Base-by-base conservation (phyloP, 2,888 invertebrate genomes). In the Drosophila gaucha region DNA sequence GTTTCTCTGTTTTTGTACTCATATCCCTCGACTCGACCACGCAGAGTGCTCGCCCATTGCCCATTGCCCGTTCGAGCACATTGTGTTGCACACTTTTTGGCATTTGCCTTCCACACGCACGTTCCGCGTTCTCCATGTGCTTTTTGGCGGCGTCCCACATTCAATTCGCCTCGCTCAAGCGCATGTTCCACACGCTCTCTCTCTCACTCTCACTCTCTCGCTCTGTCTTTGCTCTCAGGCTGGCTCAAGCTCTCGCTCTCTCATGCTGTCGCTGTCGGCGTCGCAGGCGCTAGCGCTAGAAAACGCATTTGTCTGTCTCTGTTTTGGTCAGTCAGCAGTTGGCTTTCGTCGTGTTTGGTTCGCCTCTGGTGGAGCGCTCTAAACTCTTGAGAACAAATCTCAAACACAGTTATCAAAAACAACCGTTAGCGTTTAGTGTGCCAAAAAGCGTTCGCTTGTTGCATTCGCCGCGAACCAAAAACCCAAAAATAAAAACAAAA, bases 271-370 rank as follows among this genome's bases (percentile, higher is more conserved):
- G 68, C 60, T 52, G 78, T 66, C 67, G 67, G 33, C 74, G 67
- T 72, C 67, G 64, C 65, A 54, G 69, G 50, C 58, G 65, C 41
- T 77, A 78, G 69, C 72, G 74, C 64, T 74, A 87, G 87, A 90
- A 91, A 90, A 90, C 89, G 85, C 87, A 89, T 84, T 90, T 89
- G 88, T 90, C 90, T 89, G 90, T 91, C 91, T 92, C 91, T 92
- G 91, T 92, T 92, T 92, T 92, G 92, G 91, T 92, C 91, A 92
- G 92, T 92, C 90, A 91, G 91, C 91, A 91, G 90, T 92, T 91
- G 91, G 90, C 89, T 88, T 89, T 90, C 90, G 90, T 88, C 71
- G 89, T 84, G 89, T 86, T 88, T 83, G 88, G 88, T 88, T 78
- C 82, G 87, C 79, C 74, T 72, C 67, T 64, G 67, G 62, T 67